Evolutionary conservation across 2,797 vertebrate genomes (phyloP).

Genomic region (Molossus molossus): DNA sequence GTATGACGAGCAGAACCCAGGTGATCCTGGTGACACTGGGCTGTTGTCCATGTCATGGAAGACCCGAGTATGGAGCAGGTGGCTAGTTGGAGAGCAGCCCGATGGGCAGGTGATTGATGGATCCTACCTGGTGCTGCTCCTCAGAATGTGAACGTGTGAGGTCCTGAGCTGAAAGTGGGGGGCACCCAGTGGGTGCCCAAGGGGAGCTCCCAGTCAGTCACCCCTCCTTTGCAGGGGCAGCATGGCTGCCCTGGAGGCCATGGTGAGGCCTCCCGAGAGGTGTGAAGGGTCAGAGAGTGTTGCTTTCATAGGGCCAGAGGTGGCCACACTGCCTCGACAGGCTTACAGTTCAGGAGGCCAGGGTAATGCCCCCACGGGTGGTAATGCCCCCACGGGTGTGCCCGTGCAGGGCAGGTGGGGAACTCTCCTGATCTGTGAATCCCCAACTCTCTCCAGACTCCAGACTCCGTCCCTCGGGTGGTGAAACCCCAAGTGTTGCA

Average conservation of each 20-base stretch:
- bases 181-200: no score
- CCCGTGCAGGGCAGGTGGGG: background rate
- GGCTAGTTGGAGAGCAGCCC: background rate
- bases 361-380: background rate
- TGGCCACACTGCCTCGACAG: background rate
- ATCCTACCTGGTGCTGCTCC: background rate
- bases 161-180: background rate
- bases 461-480: background rate
- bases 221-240: background rate
- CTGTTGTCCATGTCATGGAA: background rate
- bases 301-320: background rate
- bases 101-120: background rate
- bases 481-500: background rate
- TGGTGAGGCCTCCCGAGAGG: background rate
- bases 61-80: no score
- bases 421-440: background rate
- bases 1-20: background rate
- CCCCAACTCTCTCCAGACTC: background rate
- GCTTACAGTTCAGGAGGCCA: background rate
- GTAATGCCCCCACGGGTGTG: background rate
- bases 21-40: background rate
- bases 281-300: background rate
- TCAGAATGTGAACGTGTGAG: no score
- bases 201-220: background rate
- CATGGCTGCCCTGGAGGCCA: background rate